Base-by-base conservation (phyloP, 2,113 vertebrate species). In the Heterochromis multidens region DNA sequence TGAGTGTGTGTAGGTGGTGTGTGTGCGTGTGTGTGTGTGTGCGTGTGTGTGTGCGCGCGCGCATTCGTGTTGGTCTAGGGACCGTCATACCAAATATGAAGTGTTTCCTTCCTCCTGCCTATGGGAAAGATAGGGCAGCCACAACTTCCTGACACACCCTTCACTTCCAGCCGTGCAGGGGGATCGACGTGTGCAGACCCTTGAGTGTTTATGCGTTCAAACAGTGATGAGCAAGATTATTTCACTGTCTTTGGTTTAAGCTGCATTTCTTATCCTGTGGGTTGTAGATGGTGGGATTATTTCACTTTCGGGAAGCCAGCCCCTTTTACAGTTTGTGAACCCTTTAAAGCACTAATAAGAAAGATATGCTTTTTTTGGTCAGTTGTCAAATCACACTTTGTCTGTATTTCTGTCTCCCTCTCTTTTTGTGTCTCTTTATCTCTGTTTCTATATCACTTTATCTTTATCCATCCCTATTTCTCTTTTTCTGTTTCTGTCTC, bases 71-170 rank as follows among this genome's bases (percentile, higher is more conserved):
- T 31, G 33, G 58, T 59, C 25, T 27, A 57, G n/a, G 17, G 60
- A 27, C 11, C 0, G 9, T 86, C 65, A 27, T 87, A 81, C 93
- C 82, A 84, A 78, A 87, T 77, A 79, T 88, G 77, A 88, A 93
- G 77, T 80, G 79, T 82, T 89, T 89, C 61, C 87, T 88, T 91
- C 63, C 80, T 86, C 23, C 49, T 35, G 56, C 33, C 40, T 58
- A 57, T 43, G 63, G 77, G 70, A 91, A 86, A 82, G 59, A 87
- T 63, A 60, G 37, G 17, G 65, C 59, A 58, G 70, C 85, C 3
- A 25, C 80, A 79, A 54, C 82, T 85, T 92, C 89, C 89, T 87
- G 89, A 79, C 81, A 3, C 88, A 65, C 85, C 91, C 89, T 83
- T 23, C 61, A 79, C 65, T 63, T 79, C 43, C 79, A 82, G 2